phyloP scores from a whole-genome alignment of 1,140 invertebrate species.

The Eurosta solidaginis region DNA sequence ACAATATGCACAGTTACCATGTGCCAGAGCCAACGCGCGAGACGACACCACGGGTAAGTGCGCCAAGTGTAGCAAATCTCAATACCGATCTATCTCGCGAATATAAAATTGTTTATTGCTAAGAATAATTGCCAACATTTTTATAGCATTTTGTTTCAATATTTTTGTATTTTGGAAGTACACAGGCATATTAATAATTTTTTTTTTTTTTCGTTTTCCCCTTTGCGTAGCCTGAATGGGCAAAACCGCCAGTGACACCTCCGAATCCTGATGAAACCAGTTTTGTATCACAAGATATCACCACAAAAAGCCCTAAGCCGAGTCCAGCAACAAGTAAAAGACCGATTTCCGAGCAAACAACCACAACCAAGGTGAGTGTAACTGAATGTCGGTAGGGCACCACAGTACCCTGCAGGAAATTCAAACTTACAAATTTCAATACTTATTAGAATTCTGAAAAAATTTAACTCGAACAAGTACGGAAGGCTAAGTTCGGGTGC shows the following conservation, averaged over 20 bases:
- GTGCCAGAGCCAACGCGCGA: conserved; percentile 71
- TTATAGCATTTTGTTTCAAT: background rate
- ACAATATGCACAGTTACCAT: conserved; percentile 74
- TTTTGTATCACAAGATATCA: conserved; percentile 40
- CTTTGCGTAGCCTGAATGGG: conserved; percentile 72
- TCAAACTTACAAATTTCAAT: too few relatives aligned
- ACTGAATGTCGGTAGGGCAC: too few relatives aligned
- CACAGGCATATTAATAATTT: conserved; percentile 1
- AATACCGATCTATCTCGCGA: background rate
- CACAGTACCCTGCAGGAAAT: too few relatives aligned
- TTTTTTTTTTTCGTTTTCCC: background rate
- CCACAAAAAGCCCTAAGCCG: conserved; percentile 56
- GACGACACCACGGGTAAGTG: conserved; percentile 68
- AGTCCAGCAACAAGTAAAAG: conserved; percentile 45
- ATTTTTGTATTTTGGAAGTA: too few relatives aligned
- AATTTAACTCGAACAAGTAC: too few relatives aligned
- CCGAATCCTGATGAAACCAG: conserved; percentile 58
- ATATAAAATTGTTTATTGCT: background rate
- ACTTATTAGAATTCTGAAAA: too few relatives aligned
- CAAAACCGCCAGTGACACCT: conserved; percentile 69
- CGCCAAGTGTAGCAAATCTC: background rate
- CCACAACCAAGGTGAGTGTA: conserved; percentile 46
- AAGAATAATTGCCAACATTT: background rate
- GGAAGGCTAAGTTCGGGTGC: too few relatives aligned
- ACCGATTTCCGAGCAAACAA: conserved; percentile 45